Conservation (phyloP, 2,888 invertebrate species). For the Tetragonisca angustula region DNA sequence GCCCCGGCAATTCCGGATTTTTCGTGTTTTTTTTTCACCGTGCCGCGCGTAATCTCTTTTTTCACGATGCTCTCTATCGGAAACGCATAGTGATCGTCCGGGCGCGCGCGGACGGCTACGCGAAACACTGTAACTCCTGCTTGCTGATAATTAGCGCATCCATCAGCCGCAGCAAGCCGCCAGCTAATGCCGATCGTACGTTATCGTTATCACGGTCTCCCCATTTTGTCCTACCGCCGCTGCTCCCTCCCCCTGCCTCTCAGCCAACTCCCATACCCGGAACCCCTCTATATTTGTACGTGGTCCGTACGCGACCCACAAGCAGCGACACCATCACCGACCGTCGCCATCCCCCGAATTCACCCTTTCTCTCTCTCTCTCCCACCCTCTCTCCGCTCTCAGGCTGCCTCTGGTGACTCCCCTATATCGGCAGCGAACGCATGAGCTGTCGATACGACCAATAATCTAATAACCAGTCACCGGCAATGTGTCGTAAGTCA, state of each 20-base stretch:
- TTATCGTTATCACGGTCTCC: slow-evolving; percentile 84
- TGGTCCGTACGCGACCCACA: slow-evolving; percentile 71
- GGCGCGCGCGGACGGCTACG: slow-evolving; percentile 70
- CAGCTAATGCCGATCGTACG: slow-evolving; percentile 84
- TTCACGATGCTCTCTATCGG: slow-evolving; percentile 68
- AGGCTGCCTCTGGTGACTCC: slow-evolving; percentile 38
- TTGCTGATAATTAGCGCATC: slow-evolving; percentile 84
- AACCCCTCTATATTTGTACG: slow-evolving; percentile 72
- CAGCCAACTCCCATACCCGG: slow-evolving; percentile 38
- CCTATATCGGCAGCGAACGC: slow-evolving; percentile 74
- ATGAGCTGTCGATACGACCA: slow-evolving; percentile 83
- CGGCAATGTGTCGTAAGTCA: slow-evolving; percentile 82
- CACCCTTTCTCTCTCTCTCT: slow-evolving; percentile 4
- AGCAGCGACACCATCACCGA: slow-evolving; percentile 56
- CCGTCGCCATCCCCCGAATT: slow-evolving; percentile 28
- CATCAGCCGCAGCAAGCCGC: slow-evolving; percentile 84
- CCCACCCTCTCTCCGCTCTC: slow-evolving; percentile 30
- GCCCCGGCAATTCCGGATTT: slow-evolving; percentile 32
- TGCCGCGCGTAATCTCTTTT: slow-evolving; percentile 55
- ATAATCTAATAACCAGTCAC: slow-evolving; percentile 84
- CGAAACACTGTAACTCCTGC: slow-evolving; percentile 83
- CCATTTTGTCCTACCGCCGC: slow-evolving; percentile 80
- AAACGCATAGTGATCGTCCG: slow-evolving; percentile 74
- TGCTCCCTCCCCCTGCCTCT: slow-evolving; percentile 42
- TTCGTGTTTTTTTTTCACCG: slow-evolving; percentile 29